These are phyloP conservation scores for Meteorus sp. DNA, from an alignment of 1,140 invertebrate genomes.

Conservation along the genomic window DNA sequence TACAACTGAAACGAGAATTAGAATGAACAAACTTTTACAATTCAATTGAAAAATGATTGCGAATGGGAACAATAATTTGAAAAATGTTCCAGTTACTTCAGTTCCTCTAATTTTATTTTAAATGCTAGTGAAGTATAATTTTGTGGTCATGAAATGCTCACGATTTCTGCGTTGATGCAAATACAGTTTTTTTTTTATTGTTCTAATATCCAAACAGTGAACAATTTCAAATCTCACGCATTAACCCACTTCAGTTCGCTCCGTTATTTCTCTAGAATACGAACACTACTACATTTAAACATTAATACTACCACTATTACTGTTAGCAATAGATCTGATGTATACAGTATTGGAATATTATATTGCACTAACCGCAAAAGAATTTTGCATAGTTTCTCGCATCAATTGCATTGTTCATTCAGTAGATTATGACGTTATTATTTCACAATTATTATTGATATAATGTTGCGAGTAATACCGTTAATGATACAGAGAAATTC, in stretches of 20 bases:
- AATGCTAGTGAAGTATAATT: background rate
- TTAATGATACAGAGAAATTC: background rate
- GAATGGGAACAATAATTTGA: too few relatives aligned
- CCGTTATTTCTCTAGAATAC: background rate
- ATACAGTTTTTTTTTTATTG: constrained; percentile 22
- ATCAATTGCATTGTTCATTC: constrained; percentile 12
- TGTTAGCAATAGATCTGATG: too few relatives aligned
- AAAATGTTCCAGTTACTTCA: too few relatives aligned
- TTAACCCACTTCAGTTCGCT: constrained; percentile 28
- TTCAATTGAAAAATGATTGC: too few relatives aligned
- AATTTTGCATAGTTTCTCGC: background rate
- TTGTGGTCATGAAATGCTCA: too few relatives aligned
- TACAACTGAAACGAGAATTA: too few relatives aligned
- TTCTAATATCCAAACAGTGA: background rate
- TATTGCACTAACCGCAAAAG: constrained; percentile 10
- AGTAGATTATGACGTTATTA: background rate
- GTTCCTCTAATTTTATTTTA: too few relatives aligned
- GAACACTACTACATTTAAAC: too few relatives aligned
- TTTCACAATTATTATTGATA: constrained; percentile 2
- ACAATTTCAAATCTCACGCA: constrained; percentile 26
- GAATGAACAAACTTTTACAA: too few relatives aligned
- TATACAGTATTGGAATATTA: too few relatives aligned
- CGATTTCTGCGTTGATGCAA: background rate
- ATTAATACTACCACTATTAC: too few relatives aligned
- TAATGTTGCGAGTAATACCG: background rate